Evolutionary conservation across 1,140 invertebrate genomes (phyloP).

Genomic region (Elymnias hypermnestra): DNA sequence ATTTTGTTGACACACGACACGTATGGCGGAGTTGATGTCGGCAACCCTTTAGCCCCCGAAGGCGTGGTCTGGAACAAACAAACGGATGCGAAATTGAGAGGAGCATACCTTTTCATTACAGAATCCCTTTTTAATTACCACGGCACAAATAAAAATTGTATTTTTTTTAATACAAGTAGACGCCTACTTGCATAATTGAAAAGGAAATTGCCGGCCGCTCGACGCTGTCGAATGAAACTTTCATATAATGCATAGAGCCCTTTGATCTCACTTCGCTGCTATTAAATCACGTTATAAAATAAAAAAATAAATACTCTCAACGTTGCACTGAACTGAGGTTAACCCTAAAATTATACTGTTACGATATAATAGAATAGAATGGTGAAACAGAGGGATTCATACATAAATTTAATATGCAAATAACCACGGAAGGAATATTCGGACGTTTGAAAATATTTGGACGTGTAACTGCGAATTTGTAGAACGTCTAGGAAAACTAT

Average conservation of each 20-base stretch:
- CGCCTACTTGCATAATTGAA: constrained; percentile 75
- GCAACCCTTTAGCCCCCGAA: constrained; percentile 57
- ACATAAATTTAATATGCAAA: too few species aligned
- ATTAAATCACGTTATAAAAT: constrained; percentile 47
- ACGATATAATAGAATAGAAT: too few species aligned
- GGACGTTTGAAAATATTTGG: too few species aligned
- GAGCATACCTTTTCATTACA: constrained; percentile 74
- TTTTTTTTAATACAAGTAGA: constrained; percentile 74
- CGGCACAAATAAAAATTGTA: constrained; percentile 72
- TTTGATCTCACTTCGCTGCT: constrained; percentile 70
- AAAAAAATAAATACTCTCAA: constrained; percentile 19
- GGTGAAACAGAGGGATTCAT: too few species aligned
- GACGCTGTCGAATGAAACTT: constrained; percentile 67
- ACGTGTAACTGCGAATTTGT: too few species aligned
- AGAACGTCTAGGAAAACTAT: too few species aligned
- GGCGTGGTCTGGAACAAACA: constrained; percentile 67
- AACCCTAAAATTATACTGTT: constrained; percentile 5
- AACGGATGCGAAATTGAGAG: constrained; percentile 72
- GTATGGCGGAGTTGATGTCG: constrained; percentile 29
- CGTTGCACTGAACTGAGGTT: constrained; percentile 9
- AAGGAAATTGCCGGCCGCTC: constrained; percentile 68
- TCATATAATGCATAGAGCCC: constrained; percentile 71
- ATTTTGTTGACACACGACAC: constrained; percentile 40
- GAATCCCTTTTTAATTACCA: constrained; percentile 75
- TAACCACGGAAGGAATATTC: too few species aligned